A percentile compares a stretch with the other conserved stretches of the same genome.
Evolutionary conservation across 2,113 vertebrate species (phyloP).

Genomic region (Camelus dromedarius): DNA sequence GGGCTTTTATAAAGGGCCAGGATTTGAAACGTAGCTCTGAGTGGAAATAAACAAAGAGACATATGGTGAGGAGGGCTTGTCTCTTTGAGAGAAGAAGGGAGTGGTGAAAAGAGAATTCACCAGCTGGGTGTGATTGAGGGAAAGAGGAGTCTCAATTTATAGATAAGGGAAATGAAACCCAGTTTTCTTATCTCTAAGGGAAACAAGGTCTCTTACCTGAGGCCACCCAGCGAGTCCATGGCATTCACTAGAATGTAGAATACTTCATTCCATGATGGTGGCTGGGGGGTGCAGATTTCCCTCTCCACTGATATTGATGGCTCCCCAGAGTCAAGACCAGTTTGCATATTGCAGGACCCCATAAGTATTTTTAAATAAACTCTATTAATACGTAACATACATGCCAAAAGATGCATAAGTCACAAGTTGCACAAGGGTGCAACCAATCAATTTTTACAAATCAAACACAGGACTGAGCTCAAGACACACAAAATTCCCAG

Average conservation of each 20-base stretch:
- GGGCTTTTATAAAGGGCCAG: neutral
- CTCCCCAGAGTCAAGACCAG: neutral
- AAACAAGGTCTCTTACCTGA: neutral
- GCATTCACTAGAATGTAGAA: fast-evolving
- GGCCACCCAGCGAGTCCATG: neutral
- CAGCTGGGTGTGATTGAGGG: neutral
- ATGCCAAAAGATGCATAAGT: neutral
- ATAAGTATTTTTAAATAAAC: neutral
- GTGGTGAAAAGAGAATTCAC: neutral
- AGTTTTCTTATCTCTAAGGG: neutral
- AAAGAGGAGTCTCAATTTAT: neutral
- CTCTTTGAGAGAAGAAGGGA: neutral
- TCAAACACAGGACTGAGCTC: neutral
- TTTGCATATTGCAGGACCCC: neutral
- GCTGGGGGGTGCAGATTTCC: too few relatives aligned
- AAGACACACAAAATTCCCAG: neutral
- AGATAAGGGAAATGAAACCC: neutral
- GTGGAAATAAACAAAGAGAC: neutral
- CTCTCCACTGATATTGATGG: neutral
- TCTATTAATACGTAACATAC: neutral
- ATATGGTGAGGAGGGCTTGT: neutral
- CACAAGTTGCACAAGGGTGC: too few relatives aligned
- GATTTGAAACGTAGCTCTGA: neutral
- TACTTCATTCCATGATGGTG: fast-evolving
- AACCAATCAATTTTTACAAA: neutral